Base-by-base conservation (phyloP, 2,797 vertebrate genomes). In the Neosalanx taihuensis region DNA sequence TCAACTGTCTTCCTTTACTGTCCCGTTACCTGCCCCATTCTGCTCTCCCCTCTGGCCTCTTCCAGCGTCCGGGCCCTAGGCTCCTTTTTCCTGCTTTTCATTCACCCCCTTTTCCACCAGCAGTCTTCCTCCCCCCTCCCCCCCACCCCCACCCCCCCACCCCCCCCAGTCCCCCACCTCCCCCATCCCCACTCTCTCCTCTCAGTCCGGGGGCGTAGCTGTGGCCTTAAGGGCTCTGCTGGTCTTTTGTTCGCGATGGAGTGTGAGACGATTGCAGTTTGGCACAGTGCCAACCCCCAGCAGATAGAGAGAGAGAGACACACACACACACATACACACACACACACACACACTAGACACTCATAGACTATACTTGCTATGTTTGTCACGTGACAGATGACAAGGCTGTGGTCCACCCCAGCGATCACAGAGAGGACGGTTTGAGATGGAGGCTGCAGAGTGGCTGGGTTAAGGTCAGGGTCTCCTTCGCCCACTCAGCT, bases 181-280 rank as follows among this genome's bases (percentile, higher is more conserved):
- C 26, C 60, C 4, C 3, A 26, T 5, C 30, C 12, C 23, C 37
- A n/a, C 23, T 73, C 41, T 53, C 31, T 59, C 30, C 46, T 67
- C 18, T 46, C 69, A 64, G 71, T 49, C 67, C 78, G 67, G 53
- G 75, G 74, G 76, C 80, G 75, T 82, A 72, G 72, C 72, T 72
- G 64, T 26, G 37, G 12, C 70, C 60, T 61, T 76, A 72, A 75
- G 80, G 76, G 67, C 76, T 51, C 75, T 70, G 74, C 81, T 79
- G 78, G 58, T 85, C 87, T 87, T 92, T 90, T 90, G 89, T 90
- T 87, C 80, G 80, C 76, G 74, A 18, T 59, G 75, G 82, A 89
- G 77, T 81, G 79, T 83, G 72, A 90, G 86, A 83, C 72, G 83
- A 87, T 89, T 81, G 78, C 70, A 29, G n/a, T 77, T 79, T 87